Conservation (phyloP, 35 echinoderm and acorn worm species). For the Heliocidaris tuberculata region DNA sequence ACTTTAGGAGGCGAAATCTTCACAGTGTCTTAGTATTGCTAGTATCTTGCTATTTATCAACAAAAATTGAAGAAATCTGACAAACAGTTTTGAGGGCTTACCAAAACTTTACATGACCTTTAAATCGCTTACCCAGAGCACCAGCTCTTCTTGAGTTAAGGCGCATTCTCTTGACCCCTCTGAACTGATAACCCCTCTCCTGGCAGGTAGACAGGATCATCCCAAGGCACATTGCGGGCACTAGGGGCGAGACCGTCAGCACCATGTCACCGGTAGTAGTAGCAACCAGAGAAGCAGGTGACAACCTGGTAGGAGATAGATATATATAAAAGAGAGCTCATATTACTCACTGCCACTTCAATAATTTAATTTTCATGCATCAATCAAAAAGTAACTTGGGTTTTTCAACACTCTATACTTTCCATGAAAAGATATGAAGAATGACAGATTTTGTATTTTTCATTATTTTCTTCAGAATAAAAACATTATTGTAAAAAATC, state of each 20-base stretch:
- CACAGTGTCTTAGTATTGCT: too few relatives aligned
- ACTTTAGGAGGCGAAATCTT: too few relatives aligned
- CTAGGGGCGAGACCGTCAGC: constrained; percentile 72
- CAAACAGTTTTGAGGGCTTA: too few relatives aligned
- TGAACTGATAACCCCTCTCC: constrained; percentile 80
- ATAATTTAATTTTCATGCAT: too few relatives aligned
- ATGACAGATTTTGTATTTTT: too few relatives aligned
- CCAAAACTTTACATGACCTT: too few relatives aligned
- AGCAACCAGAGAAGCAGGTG: constrained; percentile 67
- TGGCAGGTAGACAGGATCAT: constrained; percentile 77
- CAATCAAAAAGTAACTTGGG: too few relatives aligned
- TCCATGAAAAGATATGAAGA: too few relatives aligned
- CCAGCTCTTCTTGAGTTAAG: constrained; percentile 71
- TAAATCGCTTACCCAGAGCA: constrained; percentile 49
- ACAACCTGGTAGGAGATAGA: constrained; percentile 37
- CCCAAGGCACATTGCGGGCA: constrained; percentile 79
- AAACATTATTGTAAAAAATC: background rate
- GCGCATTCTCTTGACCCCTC: constrained; percentile 72
- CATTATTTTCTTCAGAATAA: background rate
- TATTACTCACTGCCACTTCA: too few relatives aligned
- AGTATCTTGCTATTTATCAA: too few relatives aligned
- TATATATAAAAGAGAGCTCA: background rate
- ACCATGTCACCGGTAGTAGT: constrained; percentile 72
- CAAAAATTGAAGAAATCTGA: too few relatives aligned
- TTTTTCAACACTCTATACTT: too few relatives aligned